Conservation (phyloP, 2,797 vertebrate genomes). For the Hapalemur alaotrensis region DNA sequence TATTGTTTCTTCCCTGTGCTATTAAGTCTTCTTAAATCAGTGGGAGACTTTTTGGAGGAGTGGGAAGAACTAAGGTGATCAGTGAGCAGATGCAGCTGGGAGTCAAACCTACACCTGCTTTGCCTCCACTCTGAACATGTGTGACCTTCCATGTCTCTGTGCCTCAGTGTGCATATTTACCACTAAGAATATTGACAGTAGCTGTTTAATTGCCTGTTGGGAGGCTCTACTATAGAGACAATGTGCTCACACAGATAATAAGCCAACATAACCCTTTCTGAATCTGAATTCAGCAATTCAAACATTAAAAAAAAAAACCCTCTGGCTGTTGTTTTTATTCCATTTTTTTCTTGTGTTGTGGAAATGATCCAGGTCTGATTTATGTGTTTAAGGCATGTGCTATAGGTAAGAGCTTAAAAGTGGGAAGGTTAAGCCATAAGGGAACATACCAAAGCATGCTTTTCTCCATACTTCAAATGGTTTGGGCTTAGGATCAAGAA, state of each 20-base stretch:
- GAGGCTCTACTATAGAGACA: neutral
- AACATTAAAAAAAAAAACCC: neutral
- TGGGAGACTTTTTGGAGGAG: neutral
- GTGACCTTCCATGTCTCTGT: neutral
- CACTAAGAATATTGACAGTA: neutral
- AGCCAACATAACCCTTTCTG: neutral
- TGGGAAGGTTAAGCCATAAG: neutral
- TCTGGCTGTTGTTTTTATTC: neutral
- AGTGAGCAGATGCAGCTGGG: neutral
- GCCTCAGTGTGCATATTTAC: neutral
- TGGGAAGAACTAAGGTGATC: neutral
- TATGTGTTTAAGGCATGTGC: neutral
- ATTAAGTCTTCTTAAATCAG: neutral
- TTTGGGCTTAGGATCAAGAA: neutral
- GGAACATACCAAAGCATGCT: neutral
- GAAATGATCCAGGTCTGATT: neutral
- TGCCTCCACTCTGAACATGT: neutral
- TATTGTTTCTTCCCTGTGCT: neutral
- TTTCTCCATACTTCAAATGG: neutral
- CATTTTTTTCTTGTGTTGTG: neutral
- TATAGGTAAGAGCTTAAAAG: neutral
- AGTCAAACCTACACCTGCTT: neutral
- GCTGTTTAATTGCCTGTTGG: neutral
- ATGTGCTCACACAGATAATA: neutral
- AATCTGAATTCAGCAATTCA: constrained; percentile 8